Evolutionary conservation across 2,797 vertebrate species (phyloP).

Genomic region (Lepilemur ruficaudatus): DNA sequence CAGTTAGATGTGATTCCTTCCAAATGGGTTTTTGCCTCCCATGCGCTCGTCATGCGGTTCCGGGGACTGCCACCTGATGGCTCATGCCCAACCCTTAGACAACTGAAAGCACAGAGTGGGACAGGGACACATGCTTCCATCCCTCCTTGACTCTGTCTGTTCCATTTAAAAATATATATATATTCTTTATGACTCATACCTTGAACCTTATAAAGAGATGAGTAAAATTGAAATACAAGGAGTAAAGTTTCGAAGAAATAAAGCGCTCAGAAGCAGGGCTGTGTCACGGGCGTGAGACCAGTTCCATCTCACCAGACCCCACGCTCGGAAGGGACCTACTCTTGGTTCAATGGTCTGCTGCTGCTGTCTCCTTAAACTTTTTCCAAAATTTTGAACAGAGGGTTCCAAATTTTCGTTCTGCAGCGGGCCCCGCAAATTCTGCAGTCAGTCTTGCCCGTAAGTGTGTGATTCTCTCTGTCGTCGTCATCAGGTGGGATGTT

Average conservation of each 20-base stretch:
- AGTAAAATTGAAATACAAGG: conserved; percentile 25
- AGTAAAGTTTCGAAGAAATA: conserved; percentile 40
- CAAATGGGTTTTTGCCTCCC: neutral
- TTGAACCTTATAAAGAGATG: conserved; percentile 35
- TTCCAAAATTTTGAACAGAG: neutral
- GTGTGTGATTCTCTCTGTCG: neutral
- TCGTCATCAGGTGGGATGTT: neutral
- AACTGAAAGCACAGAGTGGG: neutral
- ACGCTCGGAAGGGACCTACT: fast-evolving
- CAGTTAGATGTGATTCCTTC: neutral
- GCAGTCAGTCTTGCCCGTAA: too few relatives aligned
- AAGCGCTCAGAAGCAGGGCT: neutral
- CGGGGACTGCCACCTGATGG: conserved; percentile 31
- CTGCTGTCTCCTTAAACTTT: neutral
- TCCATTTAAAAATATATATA: conserved; percentile 9
- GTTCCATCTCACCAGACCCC: neutral
- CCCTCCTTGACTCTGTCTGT: neutral
- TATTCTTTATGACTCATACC: conserved; percentile 53
- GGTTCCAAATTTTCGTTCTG: neutral
- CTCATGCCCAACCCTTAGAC: neutral
- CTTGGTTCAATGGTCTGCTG: neutral
- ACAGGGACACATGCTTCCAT: neutral
- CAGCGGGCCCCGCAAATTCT: too few relatives aligned
- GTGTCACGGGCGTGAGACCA: neutral
- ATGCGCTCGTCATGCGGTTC: neutral